These are phyloP conservation scores for Passer montanus DNA, from an alignment of 2,113 vertebrate genomes.

Conservation along the genomic window DNA sequence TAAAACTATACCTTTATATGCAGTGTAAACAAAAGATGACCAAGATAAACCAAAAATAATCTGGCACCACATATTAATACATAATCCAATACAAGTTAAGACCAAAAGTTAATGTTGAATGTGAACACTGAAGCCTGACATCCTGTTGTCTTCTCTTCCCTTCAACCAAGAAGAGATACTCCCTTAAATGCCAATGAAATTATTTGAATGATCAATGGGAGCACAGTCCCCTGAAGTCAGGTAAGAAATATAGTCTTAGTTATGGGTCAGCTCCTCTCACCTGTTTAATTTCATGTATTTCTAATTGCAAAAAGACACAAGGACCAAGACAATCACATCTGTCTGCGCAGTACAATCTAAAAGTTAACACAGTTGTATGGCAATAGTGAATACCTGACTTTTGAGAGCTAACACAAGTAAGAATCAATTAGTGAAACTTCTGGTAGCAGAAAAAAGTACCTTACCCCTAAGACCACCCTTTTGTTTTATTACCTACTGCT, in stretches of 20 bases:
- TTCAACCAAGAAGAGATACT: neutral
- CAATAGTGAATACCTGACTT: neutral
- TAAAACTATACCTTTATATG: neutral
- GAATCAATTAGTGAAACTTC: slow-evolving; percentile 43
- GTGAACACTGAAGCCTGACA: neutral
- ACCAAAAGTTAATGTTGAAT: neutral
- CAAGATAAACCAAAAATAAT: neutral
- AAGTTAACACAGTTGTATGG: neutral
- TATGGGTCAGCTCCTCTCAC: neutral
- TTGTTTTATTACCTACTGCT: slow-evolving; percentile 48
- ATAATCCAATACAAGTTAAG: neutral
- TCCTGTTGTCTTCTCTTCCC: neutral
- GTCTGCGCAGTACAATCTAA: neutral
- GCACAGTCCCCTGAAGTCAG: neutral
- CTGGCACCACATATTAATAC: neutral
- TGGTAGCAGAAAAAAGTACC: neutral
- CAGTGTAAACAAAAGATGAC: neutral
- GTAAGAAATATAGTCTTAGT: neutral
- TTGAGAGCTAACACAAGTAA: slow-evolving; percentile 21
- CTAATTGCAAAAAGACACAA: neutral
- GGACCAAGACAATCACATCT: neutral
- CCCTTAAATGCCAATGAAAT: neutral
- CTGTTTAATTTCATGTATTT: neutral
- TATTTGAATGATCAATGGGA: neutral
- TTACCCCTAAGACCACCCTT: slow-evolving; percentile 24